Evolutionary conservation across 1,140 invertebrate species (phyloP).

Genomic region (Drosophila sp.): DNA sequence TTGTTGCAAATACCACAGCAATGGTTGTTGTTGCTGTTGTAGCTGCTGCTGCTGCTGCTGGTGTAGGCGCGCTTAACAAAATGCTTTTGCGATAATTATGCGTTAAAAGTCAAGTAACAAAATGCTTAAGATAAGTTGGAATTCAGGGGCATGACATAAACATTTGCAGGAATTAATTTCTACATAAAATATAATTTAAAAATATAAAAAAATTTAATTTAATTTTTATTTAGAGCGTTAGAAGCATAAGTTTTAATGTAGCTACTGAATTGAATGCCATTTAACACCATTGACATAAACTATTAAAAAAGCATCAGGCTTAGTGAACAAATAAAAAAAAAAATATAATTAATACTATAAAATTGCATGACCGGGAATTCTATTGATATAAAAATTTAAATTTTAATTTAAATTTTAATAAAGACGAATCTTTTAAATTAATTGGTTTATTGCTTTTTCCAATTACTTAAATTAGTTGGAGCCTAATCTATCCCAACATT

Average conservation of each 20-base stretch:
- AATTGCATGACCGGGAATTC: not conserved
- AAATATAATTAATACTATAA: not conserved
- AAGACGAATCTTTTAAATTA: too few species aligned
- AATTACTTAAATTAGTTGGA: not conserved
- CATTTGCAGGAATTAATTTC: conserved; percentile 18
- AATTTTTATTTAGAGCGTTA: not conserved
- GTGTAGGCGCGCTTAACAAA: conserved; percentile 62
- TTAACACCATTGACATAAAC: too few species aligned
- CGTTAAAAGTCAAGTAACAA: conserved; percentile 73
- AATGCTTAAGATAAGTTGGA: conserved; percentile 62
- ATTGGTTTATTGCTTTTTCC: not conserved
- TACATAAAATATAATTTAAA: conserved; percentile 18
- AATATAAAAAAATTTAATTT: conserved; percentile 17
- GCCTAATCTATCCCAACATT: too few species aligned
- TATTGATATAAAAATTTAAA: too few species aligned
- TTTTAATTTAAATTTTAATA: too few species aligned
- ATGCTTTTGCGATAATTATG: conserved; percentile 70
- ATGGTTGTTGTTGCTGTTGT: conserved; percentile 30
- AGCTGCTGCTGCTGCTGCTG: conserved; percentile 25
- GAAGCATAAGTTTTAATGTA: not conserved
- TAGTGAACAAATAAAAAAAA: too few species aligned
- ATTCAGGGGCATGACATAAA: conserved; percentile 30
- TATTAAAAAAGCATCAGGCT: not conserved
- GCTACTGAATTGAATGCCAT: not conserved
- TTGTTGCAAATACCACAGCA: not conserved